Evolutionary conservation across 2,113 vertebrate genomes (phyloP).

Genomic region (Poecilia latipinna): DNA sequence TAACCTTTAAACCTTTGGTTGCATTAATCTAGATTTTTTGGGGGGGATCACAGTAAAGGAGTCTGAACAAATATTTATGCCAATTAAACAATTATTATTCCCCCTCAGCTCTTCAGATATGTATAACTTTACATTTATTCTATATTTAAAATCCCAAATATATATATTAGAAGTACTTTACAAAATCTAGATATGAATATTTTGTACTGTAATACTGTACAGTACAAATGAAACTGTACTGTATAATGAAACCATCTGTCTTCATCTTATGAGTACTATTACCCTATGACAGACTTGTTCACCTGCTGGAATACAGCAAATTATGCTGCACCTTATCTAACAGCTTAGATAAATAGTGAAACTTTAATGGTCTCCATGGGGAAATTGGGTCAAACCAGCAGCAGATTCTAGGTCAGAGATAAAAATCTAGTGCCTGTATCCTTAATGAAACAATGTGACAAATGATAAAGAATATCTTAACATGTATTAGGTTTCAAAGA

Average conservation of each 20-base stretch:
- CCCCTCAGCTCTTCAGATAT: not conserved
- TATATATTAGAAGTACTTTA: not conserved
- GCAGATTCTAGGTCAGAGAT: conserved; percentile 14
- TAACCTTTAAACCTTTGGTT: not conserved
- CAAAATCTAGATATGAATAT: not conserved
- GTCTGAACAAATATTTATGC: not conserved
- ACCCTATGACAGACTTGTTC: conserved; percentile 25
- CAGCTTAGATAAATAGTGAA: conserved; percentile 25
- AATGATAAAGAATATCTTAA: not conserved
- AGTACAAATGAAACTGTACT: not conserved
- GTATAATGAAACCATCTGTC: conserved; percentile 13
- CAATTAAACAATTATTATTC: not conserved
- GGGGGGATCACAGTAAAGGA: not conserved
- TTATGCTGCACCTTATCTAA: conserved; percentile 17
- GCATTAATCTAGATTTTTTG: not conserved
- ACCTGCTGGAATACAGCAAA: conserved; percentile 2
- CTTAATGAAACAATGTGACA: not conserved
- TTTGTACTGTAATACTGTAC: not conserved
- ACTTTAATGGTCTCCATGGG: conserved; percentile 26
- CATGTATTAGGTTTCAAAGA: not conserved
- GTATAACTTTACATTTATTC: not conserved
- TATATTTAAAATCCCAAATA: too few relatives aligned
- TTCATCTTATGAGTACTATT: conserved; percentile 20
- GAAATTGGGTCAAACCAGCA: conserved; percentile 22
- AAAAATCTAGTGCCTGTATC: not conserved